Evolutionary conservation across 2,888 invertebrate species (phyloP).

Genomic region (Anthophora plumipes): DNA sequence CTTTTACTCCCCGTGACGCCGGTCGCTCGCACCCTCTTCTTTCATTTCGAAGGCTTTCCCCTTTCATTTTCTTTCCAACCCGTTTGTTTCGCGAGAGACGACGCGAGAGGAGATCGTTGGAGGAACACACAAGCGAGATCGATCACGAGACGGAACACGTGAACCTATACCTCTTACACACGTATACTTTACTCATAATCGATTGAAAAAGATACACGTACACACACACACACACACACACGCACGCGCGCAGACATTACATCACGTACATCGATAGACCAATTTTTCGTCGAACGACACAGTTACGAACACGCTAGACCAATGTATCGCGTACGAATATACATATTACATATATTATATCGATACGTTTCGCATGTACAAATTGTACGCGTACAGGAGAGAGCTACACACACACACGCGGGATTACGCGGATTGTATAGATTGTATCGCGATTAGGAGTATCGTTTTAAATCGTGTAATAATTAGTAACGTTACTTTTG

Average conservation of each 20-base stretch:
- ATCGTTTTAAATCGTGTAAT: slow-evolving; percentile 61
- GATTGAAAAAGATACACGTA: background rate
- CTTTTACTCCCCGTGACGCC: background rate
- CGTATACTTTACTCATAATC: no score
- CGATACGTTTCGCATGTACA: slow-evolving; percentile 30
- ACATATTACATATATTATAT: background rate
- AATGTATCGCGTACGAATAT: slow-evolving; percentile 58
- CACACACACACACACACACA: background rate
- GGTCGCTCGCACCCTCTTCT: slow-evolving; percentile 47
- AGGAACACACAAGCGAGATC: slow-evolving; percentile 60
- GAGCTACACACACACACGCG: slow-evolving; percentile 30
- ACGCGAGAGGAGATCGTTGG: slow-evolving; percentile 54
- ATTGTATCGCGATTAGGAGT: slow-evolving; percentile 54
- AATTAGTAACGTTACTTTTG: slow-evolving; percentile 64
- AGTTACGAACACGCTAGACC: slow-evolving; percentile 68
- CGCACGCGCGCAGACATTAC: slow-evolving; percentile 29
- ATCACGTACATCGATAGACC: slow-evolving; percentile 23
- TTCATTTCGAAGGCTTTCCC: slow-evolving; percentile 28
- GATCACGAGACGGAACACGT: slow-evolving; percentile 60
- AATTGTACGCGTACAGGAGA: slow-evolving; percentile 14
- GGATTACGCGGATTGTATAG: slow-evolving; percentile 45
- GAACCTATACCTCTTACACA: slow-evolving; percentile 47
- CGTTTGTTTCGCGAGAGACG: slow-evolving; percentile 54
- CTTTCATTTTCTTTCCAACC: background rate
- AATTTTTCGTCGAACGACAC: slow-evolving; percentile 15